Percentiles rank a stretch among this genome's conserved stretches.
Conservation (phyloP, 2,113 vertebrate genomes). For the Gavia stellata region DNA sequence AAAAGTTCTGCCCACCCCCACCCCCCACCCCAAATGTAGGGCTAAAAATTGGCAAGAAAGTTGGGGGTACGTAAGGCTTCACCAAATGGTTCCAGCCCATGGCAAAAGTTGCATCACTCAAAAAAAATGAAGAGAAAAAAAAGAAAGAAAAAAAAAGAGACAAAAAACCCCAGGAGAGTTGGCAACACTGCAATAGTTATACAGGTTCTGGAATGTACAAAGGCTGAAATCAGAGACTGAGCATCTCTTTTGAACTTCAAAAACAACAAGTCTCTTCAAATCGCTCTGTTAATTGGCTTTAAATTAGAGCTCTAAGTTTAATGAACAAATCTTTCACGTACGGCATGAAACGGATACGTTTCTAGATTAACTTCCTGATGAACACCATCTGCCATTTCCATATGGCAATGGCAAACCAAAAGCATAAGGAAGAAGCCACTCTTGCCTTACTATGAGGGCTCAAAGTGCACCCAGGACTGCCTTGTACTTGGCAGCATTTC, state of each 20-base stretch:
- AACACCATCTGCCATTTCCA: conserved; percentile 64
- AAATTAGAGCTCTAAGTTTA: conserved; percentile 65
- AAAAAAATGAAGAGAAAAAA: neutral
- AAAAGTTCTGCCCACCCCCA: neutral
- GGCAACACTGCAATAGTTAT: conserved; percentile 62
- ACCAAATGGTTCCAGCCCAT: neutral
- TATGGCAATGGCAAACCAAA: conserved; percentile 28
- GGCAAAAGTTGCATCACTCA: neutral
- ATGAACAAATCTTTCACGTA: conserved; percentile 46
- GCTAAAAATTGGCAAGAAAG: neutral
- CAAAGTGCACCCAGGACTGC: neutral
- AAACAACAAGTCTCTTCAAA: conserved; percentile 67
- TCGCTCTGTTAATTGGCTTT: conserved; percentile 59
- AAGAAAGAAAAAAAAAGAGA: neutral
- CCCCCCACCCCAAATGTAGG: neutral
- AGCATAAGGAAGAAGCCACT: neutral
- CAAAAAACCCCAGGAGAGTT: neutral
- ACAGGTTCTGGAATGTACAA: conserved; percentile 60
- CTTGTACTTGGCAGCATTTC: neutral
- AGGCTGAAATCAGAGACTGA: conserved; percentile 63
- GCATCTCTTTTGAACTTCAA: conserved; percentile 65
- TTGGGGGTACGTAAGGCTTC: neutral
- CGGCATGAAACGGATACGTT: conserved; percentile 51
- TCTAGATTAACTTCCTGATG: conserved; percentile 63
- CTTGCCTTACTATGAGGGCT: neutral